A percentile compares a stretch with the other conserved stretches of the same genome.
phyloP scores from a whole-genome alignment of 92 coral and sea anemone species.

The Ricordea florida region DNA sequence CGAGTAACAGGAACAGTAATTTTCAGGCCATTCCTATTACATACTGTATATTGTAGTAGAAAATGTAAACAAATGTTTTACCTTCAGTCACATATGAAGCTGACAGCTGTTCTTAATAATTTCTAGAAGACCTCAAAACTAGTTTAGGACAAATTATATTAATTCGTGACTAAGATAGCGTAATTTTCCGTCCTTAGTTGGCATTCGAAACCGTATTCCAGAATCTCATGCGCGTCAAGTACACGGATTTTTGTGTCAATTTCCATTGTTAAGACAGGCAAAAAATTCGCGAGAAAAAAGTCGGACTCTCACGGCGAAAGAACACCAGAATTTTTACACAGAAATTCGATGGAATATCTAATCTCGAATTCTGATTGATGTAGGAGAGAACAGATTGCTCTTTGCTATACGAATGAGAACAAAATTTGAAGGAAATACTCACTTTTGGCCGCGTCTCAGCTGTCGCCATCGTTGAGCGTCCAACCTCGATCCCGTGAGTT shows the following conservation, averaged over 20 bases:
- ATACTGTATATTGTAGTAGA: not conserved
- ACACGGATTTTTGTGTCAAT: slow-evolving; percentile 82
- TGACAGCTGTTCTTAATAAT: slow-evolving; percentile 18
- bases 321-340: not conserved
- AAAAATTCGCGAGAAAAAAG: slow-evolving; percentile 76
- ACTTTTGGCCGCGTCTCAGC: slow-evolving; percentile 98
- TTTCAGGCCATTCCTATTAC: not conserved
- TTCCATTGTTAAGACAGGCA: slow-evolving; percentile 84
- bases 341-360: not conserved
- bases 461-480: slow-evolving; percentile 98
- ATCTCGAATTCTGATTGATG: not conserved
- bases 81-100: slow-evolving; percentile 2
- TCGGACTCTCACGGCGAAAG: not conserved
- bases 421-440: slow-evolving; percentile 88
- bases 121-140: slow-evolving; percentile 23
- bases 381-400: slow-evolving; percentile 3
- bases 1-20: not conserved
- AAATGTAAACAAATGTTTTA: slow-evolving; percentile 43
- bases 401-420: slow-evolving; percentile 61
- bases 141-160: slow-evolving; percentile 10
- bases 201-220: no score
- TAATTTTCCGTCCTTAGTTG: no score
- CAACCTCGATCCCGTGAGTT: slow-evolving; percentile 79
- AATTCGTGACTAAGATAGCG: not conserved
- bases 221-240: no score